Base-by-base conservation (phyloP, 2,113 vertebrate species). In the Ptychochromis oligacanthus region DNA sequence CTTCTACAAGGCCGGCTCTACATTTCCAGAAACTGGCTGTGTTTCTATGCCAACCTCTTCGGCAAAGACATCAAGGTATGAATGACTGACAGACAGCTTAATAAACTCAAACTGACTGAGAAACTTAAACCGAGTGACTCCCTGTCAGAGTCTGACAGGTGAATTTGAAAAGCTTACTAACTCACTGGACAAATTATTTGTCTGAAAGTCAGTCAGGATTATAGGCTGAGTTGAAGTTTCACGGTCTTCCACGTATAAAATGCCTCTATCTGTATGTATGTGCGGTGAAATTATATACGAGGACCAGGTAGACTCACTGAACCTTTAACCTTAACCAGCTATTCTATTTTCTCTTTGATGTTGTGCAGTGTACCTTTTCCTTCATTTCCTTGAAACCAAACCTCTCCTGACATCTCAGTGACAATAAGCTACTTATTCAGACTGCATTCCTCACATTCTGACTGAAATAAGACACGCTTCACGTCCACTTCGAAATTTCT, bases 11-110 rank as follows among this genome's bases (percentile, higher is more conserved):
- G 98, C 14, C 96, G 98, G 10, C 97, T 99, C 86, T 99, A 98
- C 94, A 99, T 99, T 90, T 99, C 98, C 80, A 96, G 96, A 88
- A 97, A 98, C 94, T 99, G 98, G 98, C 95, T 99, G 89, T 99
- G 98, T 94, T 99, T 99, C 95, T 97, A 99, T 1, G 97, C 98
- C 87, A 98, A 97, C 95, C 96, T 99, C 92, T 99, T 99, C 1
- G 98, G 97, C 92, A 98, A 97, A 90, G 98, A 99, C 92, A 96
- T 99, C 90, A 99, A 99, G 97, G 98, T 99, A 94, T 82, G 76
- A 49, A 2, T 26, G 70, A 78, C 75, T 77, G 87, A 77, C 72
- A 18, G 79, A 54, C 70, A 7, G 49, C 22, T 87, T 62, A 46
- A 80, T 43, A 22, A 78, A 82, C 70, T 61, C 24, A 46, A 40